These are phyloP conservation scores for Pachyuromys duprasi DNA, from an alignment of 2,797 vertebrate genomes.

Conservation along the genomic window DNA sequence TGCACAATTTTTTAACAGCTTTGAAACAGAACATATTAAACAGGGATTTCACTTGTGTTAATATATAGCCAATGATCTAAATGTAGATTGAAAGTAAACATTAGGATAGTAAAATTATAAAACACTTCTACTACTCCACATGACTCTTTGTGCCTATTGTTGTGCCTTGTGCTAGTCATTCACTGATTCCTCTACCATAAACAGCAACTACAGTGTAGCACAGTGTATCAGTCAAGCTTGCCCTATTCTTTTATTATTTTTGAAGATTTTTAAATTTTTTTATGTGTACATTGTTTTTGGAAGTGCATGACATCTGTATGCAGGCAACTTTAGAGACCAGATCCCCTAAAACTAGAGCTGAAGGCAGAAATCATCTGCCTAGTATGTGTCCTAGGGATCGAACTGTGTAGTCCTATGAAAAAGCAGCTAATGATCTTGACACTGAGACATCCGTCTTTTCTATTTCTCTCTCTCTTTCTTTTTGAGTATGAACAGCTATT, in stretches of 20 bases:
- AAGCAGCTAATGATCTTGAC: background rate
- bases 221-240: too few species aligned
- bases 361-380: background rate
- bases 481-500: background rate
- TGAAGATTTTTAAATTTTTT: background rate
- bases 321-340: background rate
- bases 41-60: background rate
- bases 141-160: background rate
- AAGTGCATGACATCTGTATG: background rate
- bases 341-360: background rate
- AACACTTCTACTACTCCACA: background rate
- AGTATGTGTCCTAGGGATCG: background rate
- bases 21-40: background rate
- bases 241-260: background rate
- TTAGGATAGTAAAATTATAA: background rate
- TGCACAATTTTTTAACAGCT: background rate
- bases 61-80: background rate
- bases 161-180: background rate
- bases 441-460: background rate
- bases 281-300: background rate
- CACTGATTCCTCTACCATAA: fast-evolving
- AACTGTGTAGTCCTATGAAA: background rate
- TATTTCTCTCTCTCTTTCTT: background rate
- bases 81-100: background rate
- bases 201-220: too few species aligned